Evolutionary conservation across 1,140 invertebrate species (phyloP).

Genomic region (Procambarus clarkii): DNA sequence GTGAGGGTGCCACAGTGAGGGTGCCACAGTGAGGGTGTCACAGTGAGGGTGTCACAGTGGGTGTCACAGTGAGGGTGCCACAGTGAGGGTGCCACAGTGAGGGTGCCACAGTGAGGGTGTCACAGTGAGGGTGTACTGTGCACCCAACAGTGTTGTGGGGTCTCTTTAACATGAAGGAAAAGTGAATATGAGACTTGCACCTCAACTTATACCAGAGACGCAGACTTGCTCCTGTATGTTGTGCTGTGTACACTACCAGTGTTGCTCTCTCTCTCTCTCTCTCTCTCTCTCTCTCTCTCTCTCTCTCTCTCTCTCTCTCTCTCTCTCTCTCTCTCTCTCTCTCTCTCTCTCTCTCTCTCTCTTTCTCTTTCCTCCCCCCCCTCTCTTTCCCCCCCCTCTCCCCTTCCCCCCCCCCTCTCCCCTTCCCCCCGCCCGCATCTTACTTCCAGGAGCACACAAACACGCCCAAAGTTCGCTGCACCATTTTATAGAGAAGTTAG

Average conservation of each 20-base stretch:
- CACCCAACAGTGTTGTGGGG: background rate
- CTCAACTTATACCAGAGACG: background rate
- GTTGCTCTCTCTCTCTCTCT: conserved; percentile 10
- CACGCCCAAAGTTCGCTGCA: background rate
- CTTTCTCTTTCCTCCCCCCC: conserved; percentile 4
- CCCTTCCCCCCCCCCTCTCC: background rate
- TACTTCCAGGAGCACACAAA: background rate
- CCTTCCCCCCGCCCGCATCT: background rate
- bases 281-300: conserved; percentile 32
- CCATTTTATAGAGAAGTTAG: background rate
- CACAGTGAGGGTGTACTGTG: background rate
- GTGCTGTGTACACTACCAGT: background rate
- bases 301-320: conserved; percentile 32
- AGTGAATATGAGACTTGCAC: background rate
- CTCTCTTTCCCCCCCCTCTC: background rate
- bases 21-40: too few species aligned
- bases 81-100: background rate
- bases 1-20: too few species aligned
- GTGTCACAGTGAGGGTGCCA: too few species aligned
- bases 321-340: conserved; percentile 18
- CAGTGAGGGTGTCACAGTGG: too few species aligned
- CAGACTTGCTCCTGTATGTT: background rate
- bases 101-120: background rate
- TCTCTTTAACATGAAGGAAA: background rate
- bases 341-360: background rate